Evolutionary conservation across 2,888 invertebrate species (phyloP).

Genomic region (Drosophila cracens): DNA sequence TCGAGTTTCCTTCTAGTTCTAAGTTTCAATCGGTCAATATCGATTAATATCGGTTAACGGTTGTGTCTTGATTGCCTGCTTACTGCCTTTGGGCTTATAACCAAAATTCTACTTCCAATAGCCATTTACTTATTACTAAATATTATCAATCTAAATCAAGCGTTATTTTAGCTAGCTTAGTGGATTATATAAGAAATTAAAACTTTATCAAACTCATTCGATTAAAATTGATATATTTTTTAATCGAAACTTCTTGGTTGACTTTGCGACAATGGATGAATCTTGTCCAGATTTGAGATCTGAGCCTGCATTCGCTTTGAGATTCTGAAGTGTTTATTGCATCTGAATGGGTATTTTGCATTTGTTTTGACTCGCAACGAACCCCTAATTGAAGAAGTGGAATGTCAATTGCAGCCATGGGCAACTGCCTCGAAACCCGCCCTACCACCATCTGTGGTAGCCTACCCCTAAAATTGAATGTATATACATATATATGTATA

Average conservation of each 20-base stretch:
- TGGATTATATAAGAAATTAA: background rate
- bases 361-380: conserved; percentile 58
- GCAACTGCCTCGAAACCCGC: background rate
- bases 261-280: background rate
- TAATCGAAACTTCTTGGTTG: background rate
- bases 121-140: background rate
- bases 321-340: conserved; percentile 12
- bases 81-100: background rate
- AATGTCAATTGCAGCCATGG: conserved; percentile 37
- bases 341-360: conserved; percentile 9
- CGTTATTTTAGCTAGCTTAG: background rate
- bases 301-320: background rate
- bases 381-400: conserved; percentile 55
- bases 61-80: too few species aligned
- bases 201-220: background rate
- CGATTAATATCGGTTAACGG: too few species aligned
- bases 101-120: background rate
- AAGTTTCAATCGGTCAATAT: background rate
- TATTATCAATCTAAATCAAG: background rate
- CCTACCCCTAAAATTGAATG: conserved; percentile 38
- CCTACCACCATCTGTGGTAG: background rate
- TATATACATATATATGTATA: background rate
- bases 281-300: background rate
- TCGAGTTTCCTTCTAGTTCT: background rate
- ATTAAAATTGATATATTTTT: background rate